Evolutionary conservation across 2,113 vertebrate genomes (phyloP).

Genomic region (Scartelaos histophorus): DNA sequence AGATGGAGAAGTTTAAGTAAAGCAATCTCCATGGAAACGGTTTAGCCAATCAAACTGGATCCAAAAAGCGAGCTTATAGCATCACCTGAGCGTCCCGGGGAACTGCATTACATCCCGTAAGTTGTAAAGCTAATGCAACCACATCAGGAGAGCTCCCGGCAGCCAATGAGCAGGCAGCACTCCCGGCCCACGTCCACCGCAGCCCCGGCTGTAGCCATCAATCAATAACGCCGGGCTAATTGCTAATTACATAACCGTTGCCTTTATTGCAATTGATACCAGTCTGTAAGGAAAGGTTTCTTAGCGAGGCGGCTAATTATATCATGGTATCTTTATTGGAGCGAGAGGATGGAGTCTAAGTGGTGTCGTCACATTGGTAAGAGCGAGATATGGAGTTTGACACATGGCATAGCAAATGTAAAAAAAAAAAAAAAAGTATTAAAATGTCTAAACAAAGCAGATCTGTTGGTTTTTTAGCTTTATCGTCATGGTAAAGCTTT

Average conservation of each 20-base stretch:
- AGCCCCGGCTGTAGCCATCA: background rate
- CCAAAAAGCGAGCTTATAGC: background rate
- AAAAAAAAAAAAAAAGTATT: no score
- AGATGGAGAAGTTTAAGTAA: no score
- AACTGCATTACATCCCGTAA: slow-evolving; percentile 3
- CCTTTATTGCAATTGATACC: slow-evolving; percentile 7
- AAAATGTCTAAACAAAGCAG: no score
- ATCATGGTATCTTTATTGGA: background rate
- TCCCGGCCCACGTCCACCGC: background rate
- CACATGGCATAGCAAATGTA: background rate
- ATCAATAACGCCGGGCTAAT: slow-evolving; percentile 2
- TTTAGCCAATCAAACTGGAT: background rate
- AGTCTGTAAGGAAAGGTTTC: background rate
- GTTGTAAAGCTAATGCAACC: slow-evolving; percentile 6
- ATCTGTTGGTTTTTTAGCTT: no score
- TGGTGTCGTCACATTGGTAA: background rate
- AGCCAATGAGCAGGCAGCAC: background rate
- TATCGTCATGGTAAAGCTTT: no score
- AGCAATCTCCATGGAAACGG: no score
- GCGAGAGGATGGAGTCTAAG: background rate
- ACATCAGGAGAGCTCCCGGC: background rate
- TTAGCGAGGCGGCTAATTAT: slow-evolving; percentile 3
- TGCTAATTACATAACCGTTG: slow-evolving; percentile 8
- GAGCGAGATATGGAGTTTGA: background rate
- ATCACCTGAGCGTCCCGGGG: background rate